A percentile compares a stretch with the other conserved stretches of the same genome.
phyloP scores from a whole-genome alignment of 2,888 invertebrate species.

The Steromphala cineraria region DNA sequence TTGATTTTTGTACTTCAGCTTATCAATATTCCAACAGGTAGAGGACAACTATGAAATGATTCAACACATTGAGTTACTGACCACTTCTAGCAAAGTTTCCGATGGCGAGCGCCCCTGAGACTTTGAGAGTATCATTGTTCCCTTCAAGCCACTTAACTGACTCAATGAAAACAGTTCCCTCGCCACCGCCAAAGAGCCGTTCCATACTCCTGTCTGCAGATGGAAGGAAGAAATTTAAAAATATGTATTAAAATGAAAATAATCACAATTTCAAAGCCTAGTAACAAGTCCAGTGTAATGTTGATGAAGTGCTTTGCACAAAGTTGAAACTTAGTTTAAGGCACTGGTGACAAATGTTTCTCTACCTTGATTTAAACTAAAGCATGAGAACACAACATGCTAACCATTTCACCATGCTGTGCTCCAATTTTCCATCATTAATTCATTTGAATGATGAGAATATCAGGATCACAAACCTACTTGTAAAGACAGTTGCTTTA shows the following conservation, averaged over 20 bases:
- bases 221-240: neutral
- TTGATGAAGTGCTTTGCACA: neutral
- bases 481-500: no score
- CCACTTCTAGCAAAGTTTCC: slow-evolving; percentile 91
- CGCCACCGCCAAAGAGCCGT: slow-evolving; percentile 85
- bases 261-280: no score
- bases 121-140: slow-evolving; percentile 83
- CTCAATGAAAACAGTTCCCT: slow-evolving; percentile 84
- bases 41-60: no score
- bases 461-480: no score
- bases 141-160: slow-evolving; percentile 85
- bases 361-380: no score
- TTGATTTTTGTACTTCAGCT: no score
- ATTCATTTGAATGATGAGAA: no score
- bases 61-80: slow-evolving; percentile 42
- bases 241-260: neutral
- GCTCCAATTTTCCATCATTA: neutral
- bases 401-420: neutral
- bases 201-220: slow-evolving; percentile 89
- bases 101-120: slow-evolving; percentile 89
- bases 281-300: no score
- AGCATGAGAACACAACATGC: no score
- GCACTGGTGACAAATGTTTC: no score
- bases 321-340: no score
- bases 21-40: no score